These are phyloP conservation scores for Tragelaphus scriptus DNA, from an alignment of 2,113 vertebrate genomes.

Conservation along the genomic window DNA sequence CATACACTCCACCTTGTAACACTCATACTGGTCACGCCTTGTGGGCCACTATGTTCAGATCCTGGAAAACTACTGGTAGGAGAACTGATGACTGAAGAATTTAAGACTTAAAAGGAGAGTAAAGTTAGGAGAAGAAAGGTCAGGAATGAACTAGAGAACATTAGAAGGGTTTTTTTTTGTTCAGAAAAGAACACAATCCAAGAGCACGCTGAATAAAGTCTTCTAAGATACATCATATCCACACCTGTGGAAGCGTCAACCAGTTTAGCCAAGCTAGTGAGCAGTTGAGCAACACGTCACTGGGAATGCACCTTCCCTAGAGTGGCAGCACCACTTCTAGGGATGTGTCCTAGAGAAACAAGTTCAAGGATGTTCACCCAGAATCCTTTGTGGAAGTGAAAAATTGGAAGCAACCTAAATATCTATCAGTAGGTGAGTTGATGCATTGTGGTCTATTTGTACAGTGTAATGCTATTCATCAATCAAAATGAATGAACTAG, in stretches of 20 bases:
- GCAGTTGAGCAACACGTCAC: accelerated
- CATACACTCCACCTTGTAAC: background rate
- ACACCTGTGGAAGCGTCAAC: background rate
- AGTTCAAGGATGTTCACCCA: background rate
- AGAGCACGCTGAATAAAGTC: background rate
- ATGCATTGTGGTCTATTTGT: background rate
- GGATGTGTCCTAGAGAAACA: background rate
- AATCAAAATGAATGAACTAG: background rate
- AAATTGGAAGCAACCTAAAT: background rate
- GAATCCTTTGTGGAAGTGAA: background rate
- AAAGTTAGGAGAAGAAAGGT: background rate
- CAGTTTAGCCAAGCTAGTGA: background rate
- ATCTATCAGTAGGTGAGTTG: background rate
- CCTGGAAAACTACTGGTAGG: background rate
- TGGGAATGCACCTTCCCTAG: background rate
- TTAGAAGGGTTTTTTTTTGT: background rate
- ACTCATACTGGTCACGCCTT: background rate
- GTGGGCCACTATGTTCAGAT: background rate
- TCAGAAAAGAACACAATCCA: background rate
- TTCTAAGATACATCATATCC: background rate
- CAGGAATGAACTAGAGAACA: background rate
- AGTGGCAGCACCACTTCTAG: background rate
- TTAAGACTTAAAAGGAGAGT: background rate
- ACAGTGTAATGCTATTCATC: background rate
- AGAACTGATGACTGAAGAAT: background rate